Base-by-base conservation (phyloP, 1,140 invertebrate species). In the Phocides pigmalion region DNA sequence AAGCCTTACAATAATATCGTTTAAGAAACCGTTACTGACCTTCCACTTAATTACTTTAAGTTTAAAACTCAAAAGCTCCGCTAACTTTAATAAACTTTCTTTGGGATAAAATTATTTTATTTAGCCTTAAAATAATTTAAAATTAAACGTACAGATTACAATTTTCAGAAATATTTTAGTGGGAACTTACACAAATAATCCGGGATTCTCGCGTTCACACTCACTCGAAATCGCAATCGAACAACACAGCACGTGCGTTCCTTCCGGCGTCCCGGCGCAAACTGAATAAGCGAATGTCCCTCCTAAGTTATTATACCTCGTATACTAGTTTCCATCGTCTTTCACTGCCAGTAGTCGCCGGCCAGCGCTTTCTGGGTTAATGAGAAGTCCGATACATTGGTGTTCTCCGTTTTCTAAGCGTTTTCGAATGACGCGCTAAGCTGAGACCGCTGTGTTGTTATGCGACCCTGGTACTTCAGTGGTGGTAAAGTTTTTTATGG, bases 331-430 rank as follows among this genome's bases (percentile, higher is more conserved):
- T 83, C 76, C 81, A 78, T 82, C 81, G 81, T 87, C 87, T 89
- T 87, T 89, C 87, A 87, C 87, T 87, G 82, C 67, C 66, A 65
- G 69, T 63, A 67, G 76, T 70, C 72, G 75, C 67, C 76, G 71
- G 72, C 76, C 73, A 81, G 68, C 75, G 79, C 72, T 87, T 87
- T 87, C 79, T 89, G 83, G 87, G 84, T 89, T 89, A 89, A 89
- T 89, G 87, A 86, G 78, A 76, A 89, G 69, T 70, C 72, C 74
- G 81, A 77, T 77, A 70, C 62, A 65, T 72, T 44, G 62, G 53
- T 69, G 70, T 66, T 74, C 74, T 79, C 73, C 66, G 82, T 89
- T 87, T 87, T 89, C 87, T 89, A 89, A 77, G 81, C 80, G 70
- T 84, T 87, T 86, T 87, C 83, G 76, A 82, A 83, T 68, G 70